Base-by-base conservation (phyloP, 1,140 invertebrate genomes). In the Pentalonia nigronervosa region DNA sequence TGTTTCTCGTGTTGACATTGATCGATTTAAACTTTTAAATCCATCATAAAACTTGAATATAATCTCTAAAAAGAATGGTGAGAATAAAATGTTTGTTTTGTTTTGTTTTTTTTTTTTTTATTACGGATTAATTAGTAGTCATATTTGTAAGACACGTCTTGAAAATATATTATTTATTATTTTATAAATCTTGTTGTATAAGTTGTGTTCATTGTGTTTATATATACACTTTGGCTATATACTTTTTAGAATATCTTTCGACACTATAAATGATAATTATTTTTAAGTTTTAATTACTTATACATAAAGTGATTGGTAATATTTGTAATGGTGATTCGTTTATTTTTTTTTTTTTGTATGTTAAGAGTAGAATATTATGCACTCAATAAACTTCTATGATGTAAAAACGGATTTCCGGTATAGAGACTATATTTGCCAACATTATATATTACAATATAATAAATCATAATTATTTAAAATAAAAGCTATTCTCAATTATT, bases 381-480 rank as follows among this genome's bases (percentile, higher is more conserved):
- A 90, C 89, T 90, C 45, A 45, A 60, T 90, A 45, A 90, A 90
- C 56, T 89, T 53, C 50, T 89, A 53, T 90, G 36, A 45, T 90
- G 87, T 53, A 89, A 90, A 90, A 90, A 67, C 89, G 89, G 53
- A 90, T 67, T 60, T 25, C 53, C 23, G 50, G 53, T 60, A 90
- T 90, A 90, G 89, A 90, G 89, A 90, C 89, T 90, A 90, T 90
- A 90, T 90, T 90, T 90, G 89, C 89, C 89, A 90, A 90, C 17
- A 90, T 90, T 90, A 90, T 90, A 90, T 90, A 90, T 90, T 90
- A 90, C 23, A 34, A 67, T 67, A 90, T 90, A 90, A 90, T 90
- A 90, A 90, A 67, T 67, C 89, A 30, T 90, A 90, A 90, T 36
- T 67, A 90, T 67, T 45, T 47, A 60, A 67, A 90, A 17, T 86